These are phyloP conservation scores for Botia almorhae DNA, from an alignment of 2,797 vertebrate genomes.

Conservation along the genomic window DNA sequence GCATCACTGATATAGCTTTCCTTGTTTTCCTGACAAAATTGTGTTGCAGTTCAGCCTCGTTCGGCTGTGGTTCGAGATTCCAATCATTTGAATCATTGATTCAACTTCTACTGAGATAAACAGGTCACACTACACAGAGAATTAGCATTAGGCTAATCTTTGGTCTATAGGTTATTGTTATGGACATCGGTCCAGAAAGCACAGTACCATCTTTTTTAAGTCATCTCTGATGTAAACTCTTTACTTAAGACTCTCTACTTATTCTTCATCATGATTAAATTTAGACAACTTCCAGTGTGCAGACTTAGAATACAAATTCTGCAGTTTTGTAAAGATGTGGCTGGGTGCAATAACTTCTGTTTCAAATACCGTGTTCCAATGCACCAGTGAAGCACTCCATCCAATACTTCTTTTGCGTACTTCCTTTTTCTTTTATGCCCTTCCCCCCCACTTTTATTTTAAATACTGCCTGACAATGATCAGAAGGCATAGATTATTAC, in stretches of 20 bases:
- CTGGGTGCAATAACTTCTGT: constrained; percentile 38
- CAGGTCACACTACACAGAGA: constrained; percentile 44
- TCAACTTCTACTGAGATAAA: constrained; percentile 32
- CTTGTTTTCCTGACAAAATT: constrained; percentile 15
- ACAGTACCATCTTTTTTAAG: constrained; percentile 19
- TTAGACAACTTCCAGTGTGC: constrained; percentile 31
- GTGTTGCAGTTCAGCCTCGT: constrained; percentile 40
- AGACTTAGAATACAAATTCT: constrained; percentile 1
- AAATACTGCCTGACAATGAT: constrained; percentile 65
- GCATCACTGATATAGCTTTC: constrained; percentile 12
- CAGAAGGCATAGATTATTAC: constrained; percentile 61
- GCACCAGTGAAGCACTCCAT: background rate
- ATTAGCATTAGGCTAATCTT: constrained; percentile 1
- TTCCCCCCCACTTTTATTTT: constrained; percentile 30
- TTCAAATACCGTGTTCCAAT: constrained; percentile 33
- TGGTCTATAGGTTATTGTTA: constrained; percentile 9
- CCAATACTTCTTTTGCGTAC: constrained; percentile 17
- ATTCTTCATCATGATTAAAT: constrained; percentile 25
- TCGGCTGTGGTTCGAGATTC: constrained; percentile 1
- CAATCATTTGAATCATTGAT: background rate
- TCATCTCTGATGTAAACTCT: constrained; percentile 23
- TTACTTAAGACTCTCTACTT: background rate
- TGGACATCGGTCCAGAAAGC: constrained; percentile 1
- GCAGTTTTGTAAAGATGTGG: constrained; percentile 27
- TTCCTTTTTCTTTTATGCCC: constrained; percentile 14